Percentiles rank a stretch among this genome's conserved stretches.
Evolutionary conservation across 2,888 invertebrate genomes (phyloP).

Genomic region (Chloromyia formosa): DNA sequence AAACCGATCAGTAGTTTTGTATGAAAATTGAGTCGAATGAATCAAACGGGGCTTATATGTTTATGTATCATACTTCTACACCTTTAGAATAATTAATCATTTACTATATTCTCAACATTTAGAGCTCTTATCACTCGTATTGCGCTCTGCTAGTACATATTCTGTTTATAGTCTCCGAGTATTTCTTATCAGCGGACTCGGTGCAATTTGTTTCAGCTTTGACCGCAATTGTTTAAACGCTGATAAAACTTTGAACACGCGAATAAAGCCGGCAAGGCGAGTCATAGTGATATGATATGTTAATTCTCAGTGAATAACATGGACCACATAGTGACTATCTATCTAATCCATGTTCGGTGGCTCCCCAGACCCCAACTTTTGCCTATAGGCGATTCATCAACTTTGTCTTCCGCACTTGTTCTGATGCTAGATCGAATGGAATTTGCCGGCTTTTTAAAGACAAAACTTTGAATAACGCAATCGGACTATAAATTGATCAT

Average conservation of each 20-base stretch:
- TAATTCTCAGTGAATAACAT: background rate
- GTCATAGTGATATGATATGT: conserved; percentile 3
- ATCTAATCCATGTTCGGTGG: background rate
- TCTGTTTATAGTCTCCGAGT: no score
- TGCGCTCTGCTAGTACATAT: no score
- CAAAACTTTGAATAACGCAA: conserved; percentile 8
- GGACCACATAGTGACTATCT: background rate
- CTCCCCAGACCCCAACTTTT: no score
- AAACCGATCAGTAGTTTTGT: no score
- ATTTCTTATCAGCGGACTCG: background rate
- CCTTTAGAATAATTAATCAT: no score
- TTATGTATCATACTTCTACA: no score
- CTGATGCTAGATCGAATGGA: background rate
- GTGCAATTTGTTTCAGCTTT: background rate
- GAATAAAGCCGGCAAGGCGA: background rate
- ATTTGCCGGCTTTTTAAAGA: conserved; percentile 4
- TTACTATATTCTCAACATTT: no score
- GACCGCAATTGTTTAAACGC: conserved; percentile 7
- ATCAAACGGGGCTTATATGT: no score
- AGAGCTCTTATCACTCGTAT: no score
- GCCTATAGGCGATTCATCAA: no score
- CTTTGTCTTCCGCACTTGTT: background rate
- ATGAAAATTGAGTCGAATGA: no score
- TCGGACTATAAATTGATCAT: background rate
- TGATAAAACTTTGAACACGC: conserved; percentile 18